Evolutionary conservation across 2,797 vertebrate species (phyloP), one percentile per base, ranked within the genome.

Genomic region (Oryzias dopingdopingensis): DNA sequence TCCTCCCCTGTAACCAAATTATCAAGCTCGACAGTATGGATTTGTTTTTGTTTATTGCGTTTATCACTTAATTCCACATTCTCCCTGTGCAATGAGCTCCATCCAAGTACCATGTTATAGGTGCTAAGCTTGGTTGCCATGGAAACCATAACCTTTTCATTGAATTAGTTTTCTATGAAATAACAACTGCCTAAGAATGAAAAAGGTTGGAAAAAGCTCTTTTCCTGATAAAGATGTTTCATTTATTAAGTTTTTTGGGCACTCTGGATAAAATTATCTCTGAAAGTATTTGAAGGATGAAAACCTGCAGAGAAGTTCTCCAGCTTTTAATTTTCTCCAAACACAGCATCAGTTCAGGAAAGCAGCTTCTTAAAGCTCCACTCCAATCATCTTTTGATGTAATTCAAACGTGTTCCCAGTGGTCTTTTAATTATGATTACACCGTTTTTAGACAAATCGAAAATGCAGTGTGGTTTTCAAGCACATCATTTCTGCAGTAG

Each of bases 51-150:
- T 68, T 29, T 13, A 46, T 15, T 43, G 26, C 23, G 48, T 67
- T 72, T 70, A 69, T 67, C 26, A 0, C 47, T 55, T 45, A 10
- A 26, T 59, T 59, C 49, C 56, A 56, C 54, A 62, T 70, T 56
- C 32, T 54, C 26, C 17, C 55, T 62, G 49, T 58, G 56, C 48
- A 64, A 72, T 49, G 59, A 69, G 60, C 74, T 73, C 59, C 41
- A 24, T 56, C 59, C 43, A 67, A 66, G 64, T 61, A 45, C 59
- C 10, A 5, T 65, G 72, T 80, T 65, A 52, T 64, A 77, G 77
- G 80, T 80, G 74, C 70, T 49, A 59, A 63, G 24, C 48, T 78
- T n/a, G 56, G 81, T 87, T 76, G 84, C 86, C 86, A 88, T 86
- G 85, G 84, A 84, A 86, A 88, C 85, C 54, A 76, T 56, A 74